Evolutionary conservation across 1,140 invertebrate species (phyloP).

Genomic region (Hetaerina americana): DNA sequence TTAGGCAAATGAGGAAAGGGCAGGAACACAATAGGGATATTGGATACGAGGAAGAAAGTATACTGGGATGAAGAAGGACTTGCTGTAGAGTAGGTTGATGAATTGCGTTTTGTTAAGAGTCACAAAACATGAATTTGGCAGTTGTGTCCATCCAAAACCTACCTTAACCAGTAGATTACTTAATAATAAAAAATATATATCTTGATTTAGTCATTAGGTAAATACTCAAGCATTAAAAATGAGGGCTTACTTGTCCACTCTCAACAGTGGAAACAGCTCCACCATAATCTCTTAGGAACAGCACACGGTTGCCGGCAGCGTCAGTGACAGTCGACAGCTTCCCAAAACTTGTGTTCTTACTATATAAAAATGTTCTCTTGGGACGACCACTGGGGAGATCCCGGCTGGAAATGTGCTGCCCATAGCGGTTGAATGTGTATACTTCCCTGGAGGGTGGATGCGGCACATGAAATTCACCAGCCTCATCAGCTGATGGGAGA

Average conservation of each 20-base stretch:
- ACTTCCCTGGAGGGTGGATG: slow-evolving; percentile 83
- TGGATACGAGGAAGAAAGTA: too few relatives aligned
- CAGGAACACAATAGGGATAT: too few relatives aligned
- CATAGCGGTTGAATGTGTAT: slow-evolving; percentile 84
- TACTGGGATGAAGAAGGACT: too few relatives aligned
- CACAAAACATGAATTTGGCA: too few relatives aligned
- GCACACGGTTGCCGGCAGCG: slow-evolving; percentile 83
- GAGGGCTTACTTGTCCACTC: neutral
- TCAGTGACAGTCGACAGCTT: slow-evolving; percentile 86
- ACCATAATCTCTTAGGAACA: slow-evolving; percentile 72
- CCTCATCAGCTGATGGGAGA: slow-evolving; percentile 75
- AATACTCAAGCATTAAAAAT: too few relatives aligned
- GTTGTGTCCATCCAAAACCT: too few relatives aligned
- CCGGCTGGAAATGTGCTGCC: slow-evolving; percentile 86
- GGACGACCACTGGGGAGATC: slow-evolving; percentile 84
- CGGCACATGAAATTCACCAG: slow-evolving; percentile 83
- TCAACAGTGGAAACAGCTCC: slow-evolving; percentile 30
- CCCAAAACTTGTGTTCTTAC: slow-evolving; percentile 91
- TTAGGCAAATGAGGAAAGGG: too few relatives aligned
- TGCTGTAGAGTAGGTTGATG: too few relatives aligned
- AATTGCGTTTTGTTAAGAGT: too few relatives aligned
- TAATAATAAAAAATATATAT: too few relatives aligned
- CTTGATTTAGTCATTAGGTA: too few relatives aligned
- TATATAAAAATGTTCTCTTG: slow-evolving; percentile 89
- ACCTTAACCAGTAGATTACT: too few relatives aligned